Evolutionary conservation across 2,797 vertebrate genomes (phyloP), one percentile per base, ranked within the genome.

Genomic region (Odontamblyopus lacepedii): DNA sequence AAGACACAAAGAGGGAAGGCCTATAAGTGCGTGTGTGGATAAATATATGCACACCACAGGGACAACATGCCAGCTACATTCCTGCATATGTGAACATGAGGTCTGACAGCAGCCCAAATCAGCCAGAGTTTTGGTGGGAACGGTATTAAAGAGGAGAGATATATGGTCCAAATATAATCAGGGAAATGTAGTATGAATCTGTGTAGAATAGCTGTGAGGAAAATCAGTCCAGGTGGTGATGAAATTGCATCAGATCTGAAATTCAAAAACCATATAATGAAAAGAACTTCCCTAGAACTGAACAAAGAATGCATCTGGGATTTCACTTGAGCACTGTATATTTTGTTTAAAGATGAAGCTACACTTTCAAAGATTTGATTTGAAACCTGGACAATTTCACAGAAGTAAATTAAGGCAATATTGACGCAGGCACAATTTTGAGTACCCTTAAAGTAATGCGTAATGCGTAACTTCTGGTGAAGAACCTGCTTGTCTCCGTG

Each of bases 31-130:
- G 77, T 69, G 35, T 68, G 59, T 83, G 50, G 63, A 63, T 38
- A 70, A 79, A 73, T 29, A 41, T 64, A 50, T 69, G 75, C 66
- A 44, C 41, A 61, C 67, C 51, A 50, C 55, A 72, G 65, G 29
- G 67, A 66, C 0, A 8, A 74, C 73, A 78, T 57, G 73, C 67
- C 70, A 73, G 67, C 65, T 74, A 62, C 78, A 72, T 80, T 80
- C 72, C 73, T 69, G 70, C 67, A 62, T 61, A 60, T 65, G 19
- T 71, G 70, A 30, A 30, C 63, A 72, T 57, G 70, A 77, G 32
- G 56, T 70, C 44, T 57, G 73, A 76, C 55, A 63, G n/a, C 18
- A 29, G 60, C 13, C 38, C 72, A 76, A 71, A 74, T 27, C 63
- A 67, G 29, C 26, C 56, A 13, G 53, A 27, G 18, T 44, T 64